These are phyloP conservation scores for Tapirus terrestris DNA, from an alignment of 2,113 vertebrate species.

Conservation along the genomic window DNA sequence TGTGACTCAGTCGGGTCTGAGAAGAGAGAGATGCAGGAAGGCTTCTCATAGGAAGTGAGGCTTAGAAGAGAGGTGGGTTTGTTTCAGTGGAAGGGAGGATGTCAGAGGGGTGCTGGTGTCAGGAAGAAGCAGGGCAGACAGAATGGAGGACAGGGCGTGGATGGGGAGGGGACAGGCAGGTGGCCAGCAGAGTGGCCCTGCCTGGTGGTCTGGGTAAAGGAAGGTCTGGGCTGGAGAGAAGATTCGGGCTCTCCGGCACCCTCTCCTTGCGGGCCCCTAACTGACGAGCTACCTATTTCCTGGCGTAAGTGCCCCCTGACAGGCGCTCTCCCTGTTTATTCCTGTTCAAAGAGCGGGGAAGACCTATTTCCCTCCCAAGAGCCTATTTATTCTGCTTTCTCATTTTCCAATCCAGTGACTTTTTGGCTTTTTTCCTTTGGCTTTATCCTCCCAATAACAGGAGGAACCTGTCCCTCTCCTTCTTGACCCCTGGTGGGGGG, in stretches of 20 bases:
- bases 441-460: slow-evolving; percentile 51
- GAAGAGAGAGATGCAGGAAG: not conserved
- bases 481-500: rapidly evolving
- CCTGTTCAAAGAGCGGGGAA: slow-evolving; percentile 78
- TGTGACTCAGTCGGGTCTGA: not conserved
- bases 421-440: slow-evolving; percentile 76
- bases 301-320: slow-evolving; percentile 66
- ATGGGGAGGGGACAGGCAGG: not conserved
- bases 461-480: slow-evolving; percentile 26
- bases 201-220: not conserved
- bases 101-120: not conserved
- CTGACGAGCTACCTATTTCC: not conserved
- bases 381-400: slow-evolving; percentile 79
- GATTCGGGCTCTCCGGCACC: not conserved
- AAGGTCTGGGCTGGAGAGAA: not conserved
- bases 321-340: slow-evolving; percentile 81
- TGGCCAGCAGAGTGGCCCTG: not conserved
- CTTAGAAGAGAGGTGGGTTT: not conserved
- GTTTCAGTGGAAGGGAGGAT: not conserved
- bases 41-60: not conserved
- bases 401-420: slow-evolving; percentile 86
- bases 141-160: no score
- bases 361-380: slow-evolving; percentile 82
- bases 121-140: not conserved
- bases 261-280: not conserved